Conservation (phyloP, 2,113 vertebrate genomes). For the Ciconia stormi region DNA sequence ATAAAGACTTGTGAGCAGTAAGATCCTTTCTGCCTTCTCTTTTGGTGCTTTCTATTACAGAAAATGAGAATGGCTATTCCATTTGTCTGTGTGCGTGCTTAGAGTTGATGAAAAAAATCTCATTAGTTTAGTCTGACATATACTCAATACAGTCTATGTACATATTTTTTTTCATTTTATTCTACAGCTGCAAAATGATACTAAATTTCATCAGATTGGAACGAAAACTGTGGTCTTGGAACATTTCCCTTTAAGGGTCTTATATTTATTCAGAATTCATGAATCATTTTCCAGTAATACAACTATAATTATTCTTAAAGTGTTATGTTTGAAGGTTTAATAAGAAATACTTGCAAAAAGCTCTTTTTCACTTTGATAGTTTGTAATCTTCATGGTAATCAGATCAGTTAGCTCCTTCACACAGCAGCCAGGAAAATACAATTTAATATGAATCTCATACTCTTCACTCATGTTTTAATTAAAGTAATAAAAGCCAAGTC, state of each 20-base stretch:
- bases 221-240: constrained; percentile 72
- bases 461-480: constrained; percentile 79
- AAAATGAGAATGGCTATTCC: constrained; percentile 54
- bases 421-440: constrained; percentile 66
- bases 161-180: constrained; percentile 50
- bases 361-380: constrained; percentile 79
- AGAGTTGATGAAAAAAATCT: constrained; percentile 59
- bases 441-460: constrained; percentile 69
- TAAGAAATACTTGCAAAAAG: constrained; percentile 78
- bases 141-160: constrained; percentile 59
- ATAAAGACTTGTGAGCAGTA: constrained; percentile 38
- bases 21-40: constrained; percentile 38
- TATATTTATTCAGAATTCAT: constrained; percentile 80
- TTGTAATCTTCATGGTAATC: constrained; percentile 79
- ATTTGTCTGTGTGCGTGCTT: constrained; percentile 50
- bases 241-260: constrained; percentile 71
- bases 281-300: constrained; percentile 79
- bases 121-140: constrained; percentile 72
- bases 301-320: constrained; percentile 82
- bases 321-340: constrained; percentile 80
- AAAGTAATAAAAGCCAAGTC: constrained; percentile 75
- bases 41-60: constrained; percentile 53
- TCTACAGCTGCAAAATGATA: constrained; percentile 75
- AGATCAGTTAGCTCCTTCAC: constrained; percentile 66
- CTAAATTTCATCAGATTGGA: constrained; percentile 77